Conservation (phyloP, 2,888 invertebrate genomes). For the Erpobdella octoculata region DNA sequence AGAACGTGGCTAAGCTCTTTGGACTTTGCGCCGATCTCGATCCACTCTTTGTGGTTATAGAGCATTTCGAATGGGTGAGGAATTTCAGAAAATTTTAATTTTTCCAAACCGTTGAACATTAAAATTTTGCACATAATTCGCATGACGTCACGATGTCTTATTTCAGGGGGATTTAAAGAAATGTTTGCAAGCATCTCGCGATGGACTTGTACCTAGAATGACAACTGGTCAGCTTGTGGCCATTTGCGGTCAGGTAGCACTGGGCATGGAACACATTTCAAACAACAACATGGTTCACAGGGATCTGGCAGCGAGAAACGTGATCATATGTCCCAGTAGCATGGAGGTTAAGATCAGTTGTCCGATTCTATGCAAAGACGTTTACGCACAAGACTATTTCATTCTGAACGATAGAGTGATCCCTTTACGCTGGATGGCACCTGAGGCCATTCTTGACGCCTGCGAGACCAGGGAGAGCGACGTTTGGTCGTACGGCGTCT, state of each 20-base stretch:
- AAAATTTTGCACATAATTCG: background rate
- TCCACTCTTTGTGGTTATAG: slow-evolving; percentile 78
- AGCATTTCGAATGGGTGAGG: slow-evolving; percentile 82
- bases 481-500: slow-evolving; percentile 79
- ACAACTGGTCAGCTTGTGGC: slow-evolving; percentile 51
- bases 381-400: slow-evolving; percentile 81
- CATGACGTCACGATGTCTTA: background rate
- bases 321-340: background rate
- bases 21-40: slow-evolving; percentile 68
- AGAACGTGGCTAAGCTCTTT: slow-evolving; percentile 67
- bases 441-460: slow-evolving; percentile 77
- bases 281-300: slow-evolving; percentile 72
- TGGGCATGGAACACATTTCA: slow-evolving; percentile 72
- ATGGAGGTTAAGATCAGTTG: slow-evolving; percentile 45
- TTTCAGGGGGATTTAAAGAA: slow-evolving; percentile 80
- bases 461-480: slow-evolving; percentile 87
- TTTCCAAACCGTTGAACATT: background rate
- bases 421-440: slow-evolving; percentile 80
- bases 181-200: slow-evolving; percentile 53
- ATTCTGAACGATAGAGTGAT: slow-evolving; percentile 56
- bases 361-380: slow-evolving; percentile 71
- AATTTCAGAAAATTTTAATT: too few relatives aligned
- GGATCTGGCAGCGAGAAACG: slow-evolving; percentile 83
- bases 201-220: slow-evolving; percentile 63
- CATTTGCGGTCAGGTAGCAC: slow-evolving; percentile 63